phyloP scores from a whole-genome alignment of 1,140 invertebrate genomes.

The Drosophila erecta region DNA sequence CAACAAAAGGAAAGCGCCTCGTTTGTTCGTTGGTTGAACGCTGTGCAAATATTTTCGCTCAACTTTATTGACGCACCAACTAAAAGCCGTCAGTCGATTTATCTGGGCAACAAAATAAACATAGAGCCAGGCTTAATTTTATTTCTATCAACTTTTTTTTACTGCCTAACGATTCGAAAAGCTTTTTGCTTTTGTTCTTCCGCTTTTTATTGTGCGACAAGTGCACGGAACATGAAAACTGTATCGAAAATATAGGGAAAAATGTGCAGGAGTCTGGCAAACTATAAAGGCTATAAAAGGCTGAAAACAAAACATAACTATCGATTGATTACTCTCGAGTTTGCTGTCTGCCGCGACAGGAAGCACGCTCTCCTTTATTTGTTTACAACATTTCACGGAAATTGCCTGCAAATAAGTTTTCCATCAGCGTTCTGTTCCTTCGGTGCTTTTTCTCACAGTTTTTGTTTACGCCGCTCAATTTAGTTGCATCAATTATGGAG shows the following conservation, averaged over 20 bases:
- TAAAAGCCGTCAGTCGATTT: slow-evolving; percentile 26
- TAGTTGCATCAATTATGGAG: slow-evolving; percentile 5
- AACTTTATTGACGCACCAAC: slow-evolving; percentile 50
- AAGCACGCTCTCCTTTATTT: slow-evolving; percentile 9
- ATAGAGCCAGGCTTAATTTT: slow-evolving; percentile 40
- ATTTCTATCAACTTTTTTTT: slow-evolving; percentile 53
- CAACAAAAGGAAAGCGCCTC: slow-evolving; percentile 29
- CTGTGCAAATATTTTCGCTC: slow-evolving; percentile 54
- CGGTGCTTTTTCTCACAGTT: slow-evolving; percentile 5
- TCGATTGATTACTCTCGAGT: slow-evolving; percentile 38
- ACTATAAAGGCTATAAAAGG: slow-evolving; percentile 1
- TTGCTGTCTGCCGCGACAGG: not conserved
- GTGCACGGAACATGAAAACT: slow-evolving; percentile 34
- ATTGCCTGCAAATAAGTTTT: slow-evolving; percentile 34
- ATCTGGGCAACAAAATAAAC: slow-evolving; percentile 7
- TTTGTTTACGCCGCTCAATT: slow-evolving; percentile 36
- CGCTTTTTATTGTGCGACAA: slow-evolving; percentile 34
- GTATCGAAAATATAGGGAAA: slow-evolving; percentile 2
- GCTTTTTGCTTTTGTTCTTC: slow-evolving; percentile 27
- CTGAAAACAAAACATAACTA: slow-evolving; percentile 23
- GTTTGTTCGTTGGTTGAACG: slow-evolving; percentile 7
- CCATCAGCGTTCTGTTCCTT: not conserved
- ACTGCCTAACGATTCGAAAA: slow-evolving; percentile 49
- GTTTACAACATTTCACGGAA: slow-evolving; percentile 27
- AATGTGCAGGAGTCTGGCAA: not conserved